These are phyloP conservation scores for Silurus asotus DNA, from an alignment of 2,113 vertebrate genomes.

Conservation along the genomic window DNA sequence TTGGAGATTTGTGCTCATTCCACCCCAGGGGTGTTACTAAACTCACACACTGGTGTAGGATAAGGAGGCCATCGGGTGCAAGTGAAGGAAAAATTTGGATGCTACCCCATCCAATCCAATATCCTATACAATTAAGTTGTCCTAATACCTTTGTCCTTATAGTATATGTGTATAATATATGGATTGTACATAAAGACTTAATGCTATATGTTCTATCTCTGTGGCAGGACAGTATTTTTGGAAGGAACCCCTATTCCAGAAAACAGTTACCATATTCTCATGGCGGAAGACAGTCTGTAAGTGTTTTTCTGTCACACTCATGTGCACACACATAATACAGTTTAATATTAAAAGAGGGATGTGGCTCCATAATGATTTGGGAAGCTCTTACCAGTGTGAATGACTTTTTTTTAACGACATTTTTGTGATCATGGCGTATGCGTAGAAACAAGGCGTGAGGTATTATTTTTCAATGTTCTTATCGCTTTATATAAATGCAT, in stretches of 20 bases:
- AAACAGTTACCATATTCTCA: conserved; percentile 73
- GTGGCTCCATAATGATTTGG: background rate
- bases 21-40: too few relatives aligned
- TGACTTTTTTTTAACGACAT: background rate
- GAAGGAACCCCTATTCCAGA: conserved; percentile 78
- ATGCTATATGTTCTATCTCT: conserved; percentile 11
- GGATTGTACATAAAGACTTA: background rate
- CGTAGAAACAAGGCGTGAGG: background rate
- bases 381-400: background rate
- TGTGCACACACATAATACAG: background rate
- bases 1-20: too few relatives aligned
- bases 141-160: too few relatives aligned
- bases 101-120: too few relatives aligned
- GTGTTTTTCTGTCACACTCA: conserved; percentile 40
- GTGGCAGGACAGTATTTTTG: conserved; percentile 73
- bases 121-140: too few relatives aligned
- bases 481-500: background rate
- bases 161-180: background rate
- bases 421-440: background rate
- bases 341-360: background rate
- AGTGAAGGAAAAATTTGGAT: too few relatives aligned
- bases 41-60: too few relatives aligned
- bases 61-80: too few relatives aligned
- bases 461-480: background rate
- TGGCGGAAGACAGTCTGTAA: conserved; percentile 76